Conservation (phyloP, 2,113 vertebrate species). For the Corynorhinus townsendii region DNA sequence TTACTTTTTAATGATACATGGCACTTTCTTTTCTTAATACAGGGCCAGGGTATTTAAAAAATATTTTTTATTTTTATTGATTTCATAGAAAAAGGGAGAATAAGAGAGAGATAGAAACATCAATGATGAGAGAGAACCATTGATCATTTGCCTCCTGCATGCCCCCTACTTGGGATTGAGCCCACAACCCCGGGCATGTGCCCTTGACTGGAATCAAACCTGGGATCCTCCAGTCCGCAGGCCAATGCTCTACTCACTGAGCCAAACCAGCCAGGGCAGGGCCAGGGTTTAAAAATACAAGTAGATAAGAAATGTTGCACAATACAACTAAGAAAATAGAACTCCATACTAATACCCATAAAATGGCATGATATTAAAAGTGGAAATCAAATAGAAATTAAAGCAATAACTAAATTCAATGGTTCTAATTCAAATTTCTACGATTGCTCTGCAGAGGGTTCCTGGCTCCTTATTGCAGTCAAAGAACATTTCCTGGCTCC, state of each 20-base stretch:
- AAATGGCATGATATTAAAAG: conserved; percentile 65
- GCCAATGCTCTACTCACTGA: too few species aligned
- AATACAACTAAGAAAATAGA: conserved; percentile 39
- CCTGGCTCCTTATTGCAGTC: conserved; percentile 38
- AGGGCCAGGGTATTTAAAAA: not conserved
- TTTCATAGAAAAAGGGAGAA: too few species aligned
- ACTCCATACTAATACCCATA: conserved; percentile 18
- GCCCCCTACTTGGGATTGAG: too few species aligned
- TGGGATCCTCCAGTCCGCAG: too few species aligned
- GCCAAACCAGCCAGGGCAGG: not conserved
- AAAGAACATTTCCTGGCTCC: conserved; percentile 47
- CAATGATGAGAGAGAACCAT: too few species aligned
- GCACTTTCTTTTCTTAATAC: not conserved
- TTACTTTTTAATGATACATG: not conserved
- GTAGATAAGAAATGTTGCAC: not conserved
- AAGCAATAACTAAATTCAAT: conserved; percentile 75
- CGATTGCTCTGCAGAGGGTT: conserved; percentile 55
- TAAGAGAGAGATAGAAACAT: too few species aligned
- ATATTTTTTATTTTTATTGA: not conserved
- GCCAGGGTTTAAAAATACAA: not conserved
- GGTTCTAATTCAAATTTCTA: conserved; percentile 64
- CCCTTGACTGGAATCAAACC: too few species aligned
- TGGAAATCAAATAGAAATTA: conserved; percentile 72
- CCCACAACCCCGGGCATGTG: too few species aligned
- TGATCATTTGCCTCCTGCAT: too few species aligned